Conservation (phyloP, 53 echinoderm and acorn worm genomes). For the Patiria pectinifera region DNA sequence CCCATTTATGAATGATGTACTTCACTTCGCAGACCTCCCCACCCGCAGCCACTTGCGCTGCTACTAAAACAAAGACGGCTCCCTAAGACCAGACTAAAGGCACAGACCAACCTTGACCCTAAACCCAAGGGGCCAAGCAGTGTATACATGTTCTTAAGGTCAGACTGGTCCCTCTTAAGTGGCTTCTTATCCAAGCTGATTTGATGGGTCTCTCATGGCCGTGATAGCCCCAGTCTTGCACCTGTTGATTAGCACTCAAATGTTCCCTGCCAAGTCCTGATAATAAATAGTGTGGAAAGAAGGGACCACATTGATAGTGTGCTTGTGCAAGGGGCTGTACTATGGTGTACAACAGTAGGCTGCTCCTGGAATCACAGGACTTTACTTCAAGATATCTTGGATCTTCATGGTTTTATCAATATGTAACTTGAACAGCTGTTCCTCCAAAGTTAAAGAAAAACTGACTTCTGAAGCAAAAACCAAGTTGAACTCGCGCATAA, state of each 20-base stretch:
- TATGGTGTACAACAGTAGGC: no score
- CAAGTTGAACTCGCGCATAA: no score
- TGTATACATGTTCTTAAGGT: constrained; percentile 19
- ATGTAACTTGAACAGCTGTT: no score
- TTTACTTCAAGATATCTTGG: no score
- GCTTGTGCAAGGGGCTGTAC: no score
- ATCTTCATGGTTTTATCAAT: no score
- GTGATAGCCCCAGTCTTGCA: constrained; percentile 28
- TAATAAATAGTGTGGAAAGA: neutral
- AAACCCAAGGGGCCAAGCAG: neutral
- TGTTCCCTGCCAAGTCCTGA: neutral
- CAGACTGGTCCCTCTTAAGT: constrained; percentile 9
- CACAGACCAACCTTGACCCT: constrained; percentile 5
- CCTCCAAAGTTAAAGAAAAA: no score
- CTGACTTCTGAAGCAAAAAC: no score
- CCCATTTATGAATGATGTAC: neutral
- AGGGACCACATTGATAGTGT: neutral
- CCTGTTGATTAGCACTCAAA: constrained; percentile 39
- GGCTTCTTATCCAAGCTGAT: neutral
- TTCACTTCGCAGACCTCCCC: neutral
- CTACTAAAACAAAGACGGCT: neutral
- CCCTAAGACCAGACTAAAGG: neutral
- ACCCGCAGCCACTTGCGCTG: neutral
- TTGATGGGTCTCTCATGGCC: constrained; percentile 29
- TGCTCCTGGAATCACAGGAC: no score